Base-by-base conservation (phyloP, 2,888 invertebrate genomes). In the Dioctria rufipes region DNA sequence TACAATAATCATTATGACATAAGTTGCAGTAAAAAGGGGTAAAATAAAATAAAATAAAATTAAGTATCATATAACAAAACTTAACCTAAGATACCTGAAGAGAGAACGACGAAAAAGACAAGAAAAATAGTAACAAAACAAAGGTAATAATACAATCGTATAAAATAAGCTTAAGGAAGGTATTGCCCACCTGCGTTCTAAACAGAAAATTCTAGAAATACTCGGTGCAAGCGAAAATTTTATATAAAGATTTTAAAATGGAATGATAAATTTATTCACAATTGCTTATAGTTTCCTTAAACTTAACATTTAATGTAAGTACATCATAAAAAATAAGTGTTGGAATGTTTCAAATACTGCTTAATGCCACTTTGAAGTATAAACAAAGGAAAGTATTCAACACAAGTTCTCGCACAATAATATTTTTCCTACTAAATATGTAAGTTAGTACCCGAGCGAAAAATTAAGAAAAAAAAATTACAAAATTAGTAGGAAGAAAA, bases 1-100 rank as follows among this genome's bases (percentile, higher is more conserved):
- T 46, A 75, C 61, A 75, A 75, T 75, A 60, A 75, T 60, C 8
- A 75, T 75, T 13, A 73, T 73, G 61, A 75, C 61, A 60, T 42
- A 51, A 71, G 54, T 39, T 54, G 54, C 51, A 71, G 51, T 71
- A 71, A n/a, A 58, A 58, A 40, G n/a, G 61, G 60, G n/a, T n/a
- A n/a, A n/a, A n/a, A n/a, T 60, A 75, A 61, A 60, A 75, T 73
- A 51, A 75, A 75, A 60, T 75, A 49, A 60, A 43, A 43, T 75
- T 60, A 75, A 75, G 58, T 75, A 65, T 60, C 42, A 51, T 75
- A 25, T 25, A 75, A 60, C 61, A 75, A 60, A 75, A 75, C 75
- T 60, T 60, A 75, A 43, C 43, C 43, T 75, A 60, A 6, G 49
- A 25, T 25, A 25, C 42, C 61, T 61, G 58, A 60, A 75, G 4